phyloP scores from a whole-genome alignment of 2,797 vertebrate species.

The Peromyscus nudipes region DNA sequence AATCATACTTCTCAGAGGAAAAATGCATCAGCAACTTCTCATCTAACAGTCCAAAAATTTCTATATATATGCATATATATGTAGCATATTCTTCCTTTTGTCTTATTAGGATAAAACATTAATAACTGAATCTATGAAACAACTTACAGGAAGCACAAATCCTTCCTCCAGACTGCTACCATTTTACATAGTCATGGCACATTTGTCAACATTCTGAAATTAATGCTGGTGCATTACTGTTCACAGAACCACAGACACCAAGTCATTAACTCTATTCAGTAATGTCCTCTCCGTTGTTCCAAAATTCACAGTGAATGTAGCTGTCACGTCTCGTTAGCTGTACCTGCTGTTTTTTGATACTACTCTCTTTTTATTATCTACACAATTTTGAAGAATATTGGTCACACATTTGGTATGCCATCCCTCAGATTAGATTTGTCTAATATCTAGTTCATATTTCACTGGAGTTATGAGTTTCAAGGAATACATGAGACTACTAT shows the following conservation, averaged over 20 bases:
- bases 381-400: background rate
- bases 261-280: background rate
- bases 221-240: background rate
- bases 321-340: background rate
- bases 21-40: background rate
- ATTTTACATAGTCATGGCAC: background rate
- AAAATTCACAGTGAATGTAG: background rate
- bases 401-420: background rate
- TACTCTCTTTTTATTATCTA: background rate
- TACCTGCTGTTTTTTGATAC: background rate
- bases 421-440: background rate
- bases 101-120: background rate
- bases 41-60: background rate
- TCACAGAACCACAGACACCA: background rate
- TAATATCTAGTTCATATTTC: background rate
- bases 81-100: background rate
- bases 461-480: background rate
- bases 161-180: background rate
- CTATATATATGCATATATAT: background rate
- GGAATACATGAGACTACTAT: background rate
- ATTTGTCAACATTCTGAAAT: constrained; percentile 45
- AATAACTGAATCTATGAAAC: constrained; percentile 1
- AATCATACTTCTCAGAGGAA: background rate
- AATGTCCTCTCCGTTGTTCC: background rate
- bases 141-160: constrained; percentile 7